Conservation (phyloP, 2,888 invertebrate species). For the Steromphala cineraria region DNA sequence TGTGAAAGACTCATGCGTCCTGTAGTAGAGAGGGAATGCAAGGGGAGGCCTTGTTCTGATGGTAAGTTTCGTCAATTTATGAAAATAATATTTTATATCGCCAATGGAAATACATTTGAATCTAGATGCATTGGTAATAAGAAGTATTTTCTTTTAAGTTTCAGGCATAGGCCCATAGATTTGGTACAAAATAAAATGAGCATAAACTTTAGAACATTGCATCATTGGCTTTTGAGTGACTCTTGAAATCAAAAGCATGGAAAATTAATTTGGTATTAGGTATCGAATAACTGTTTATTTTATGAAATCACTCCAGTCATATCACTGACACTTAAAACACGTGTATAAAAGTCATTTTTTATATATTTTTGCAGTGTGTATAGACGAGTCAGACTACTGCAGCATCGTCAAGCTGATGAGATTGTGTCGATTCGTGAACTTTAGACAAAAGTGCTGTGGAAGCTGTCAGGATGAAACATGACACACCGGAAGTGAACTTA, state of each 20-base stretch:
- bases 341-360: background rate
- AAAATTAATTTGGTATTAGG: too few relatives aligned
- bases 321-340: background rate
- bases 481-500: background rate
- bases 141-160: too few relatives aligned
- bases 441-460: conserved; percentile 89
- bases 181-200: too few relatives aligned
- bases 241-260: too few relatives aligned
- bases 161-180: too few relatives aligned
- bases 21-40: conserved; percentile 85
- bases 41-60: conserved; percentile 79
- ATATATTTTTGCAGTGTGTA: conserved; percentile 58
- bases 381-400: conserved; percentile 84
- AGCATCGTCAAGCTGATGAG: conserved; percentile 91
- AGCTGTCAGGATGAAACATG: conserved; percentile 29
- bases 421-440: conserved; percentile 89
- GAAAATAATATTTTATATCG: too few relatives aligned
- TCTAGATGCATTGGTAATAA: too few relatives aligned
- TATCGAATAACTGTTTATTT: too few relatives aligned
- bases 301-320: background rate
- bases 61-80: conserved; percentile 75
- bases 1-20: conserved; percentile 87
- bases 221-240: too few relatives aligned
- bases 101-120: too few relatives aligned
- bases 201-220: too few relatives aligned